Percentiles rank a stretch among this genome's conserved stretches.
Conservation (phyloP, 2,113 vertebrate genomes). For the Takifugu flavidus region DNA sequence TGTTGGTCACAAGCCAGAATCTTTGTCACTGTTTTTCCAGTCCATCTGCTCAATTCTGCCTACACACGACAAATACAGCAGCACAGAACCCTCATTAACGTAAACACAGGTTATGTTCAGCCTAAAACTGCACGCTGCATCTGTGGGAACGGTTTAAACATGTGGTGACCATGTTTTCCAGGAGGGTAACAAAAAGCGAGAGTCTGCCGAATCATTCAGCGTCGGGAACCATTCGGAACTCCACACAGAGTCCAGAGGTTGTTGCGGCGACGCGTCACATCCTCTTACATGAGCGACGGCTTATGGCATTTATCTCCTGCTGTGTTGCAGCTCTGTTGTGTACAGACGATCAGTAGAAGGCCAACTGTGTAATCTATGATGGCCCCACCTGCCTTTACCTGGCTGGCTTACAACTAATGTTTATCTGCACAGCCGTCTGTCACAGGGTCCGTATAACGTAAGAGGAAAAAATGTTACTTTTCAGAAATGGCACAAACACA, state of each 20-base stretch:
- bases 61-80: constrained; percentile 5
- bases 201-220: constrained; percentile 31
- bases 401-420: constrained; percentile 11
- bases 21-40: too few species aligned
- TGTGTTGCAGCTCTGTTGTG: constrained; percentile 16
- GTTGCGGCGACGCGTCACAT: constrained; percentile 24
- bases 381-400: constrained; percentile 8
- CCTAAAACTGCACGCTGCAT: constrained; percentile 23
- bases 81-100: constrained; percentile 12
- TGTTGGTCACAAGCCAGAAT: background rate
- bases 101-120: constrained; percentile 28
- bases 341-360: constrained; percentile 17
- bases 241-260: constrained; percentile 30
- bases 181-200: constrained; percentile 10
- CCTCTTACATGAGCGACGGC: constrained; percentile 26
- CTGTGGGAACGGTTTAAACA: constrained; percentile 47
- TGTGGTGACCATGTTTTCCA: constrained; percentile 38
- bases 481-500: too few species aligned
- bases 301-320: constrained; percentile 28
- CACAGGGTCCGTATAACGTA: background rate
- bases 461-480: too few species aligned
- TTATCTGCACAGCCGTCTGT: constrained; percentile 8
- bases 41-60: background rate
- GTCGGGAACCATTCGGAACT: constrained; percentile 13
- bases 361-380: constrained; percentile 7